Percentiles rank a stretch among this genome's conserved stretches.
Evolutionary conservation across 2,797 vertebrate species (phyloP).

Genomic region (Coluber constrictor): DNA sequence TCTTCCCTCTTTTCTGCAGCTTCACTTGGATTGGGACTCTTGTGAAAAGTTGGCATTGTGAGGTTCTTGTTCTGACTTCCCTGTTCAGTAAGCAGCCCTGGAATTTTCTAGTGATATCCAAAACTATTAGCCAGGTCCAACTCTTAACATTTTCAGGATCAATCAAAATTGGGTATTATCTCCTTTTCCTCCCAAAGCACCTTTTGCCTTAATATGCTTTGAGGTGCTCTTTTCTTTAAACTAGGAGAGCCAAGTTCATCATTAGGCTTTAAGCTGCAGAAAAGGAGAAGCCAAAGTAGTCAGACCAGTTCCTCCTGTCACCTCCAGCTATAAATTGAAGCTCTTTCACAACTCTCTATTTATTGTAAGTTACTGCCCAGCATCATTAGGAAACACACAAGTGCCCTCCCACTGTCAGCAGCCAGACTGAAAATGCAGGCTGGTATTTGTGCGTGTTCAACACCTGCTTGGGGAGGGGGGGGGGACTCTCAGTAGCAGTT

Average conservation of each 20-base stretch:
- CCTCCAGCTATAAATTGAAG: not conserved
- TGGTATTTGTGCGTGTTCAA: not conserved
- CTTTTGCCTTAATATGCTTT: not conserved
- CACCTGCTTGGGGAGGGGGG: not conserved
- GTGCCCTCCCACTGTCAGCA: not conserved
- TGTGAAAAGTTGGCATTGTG: not conserved
- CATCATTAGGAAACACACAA: not conserved
- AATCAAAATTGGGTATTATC: not conserved
- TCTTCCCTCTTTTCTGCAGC: not conserved
- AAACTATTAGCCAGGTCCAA: not conserved
- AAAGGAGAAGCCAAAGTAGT: not conserved
- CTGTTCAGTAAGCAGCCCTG: not conserved
- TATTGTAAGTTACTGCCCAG: not conserved
- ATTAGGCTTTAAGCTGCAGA: not conserved
- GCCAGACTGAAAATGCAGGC: not conserved
- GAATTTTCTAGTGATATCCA: not conserved
- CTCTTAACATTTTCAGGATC: not conserved
- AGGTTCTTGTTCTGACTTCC: not conserved
- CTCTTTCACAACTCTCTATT: not conserved
- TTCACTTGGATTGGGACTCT: not conserved
- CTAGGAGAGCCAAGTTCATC: not conserved
- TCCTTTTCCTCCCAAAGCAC: not conserved
- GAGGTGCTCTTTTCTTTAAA: not conserved
- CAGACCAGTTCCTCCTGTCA: not conserved
- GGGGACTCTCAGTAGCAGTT: not conserved